Evolutionary conservation across 1,140 invertebrate species (phyloP), one percentile per base, ranked within the genome.

Genomic region (Acromyrmex heyeri): DNA sequence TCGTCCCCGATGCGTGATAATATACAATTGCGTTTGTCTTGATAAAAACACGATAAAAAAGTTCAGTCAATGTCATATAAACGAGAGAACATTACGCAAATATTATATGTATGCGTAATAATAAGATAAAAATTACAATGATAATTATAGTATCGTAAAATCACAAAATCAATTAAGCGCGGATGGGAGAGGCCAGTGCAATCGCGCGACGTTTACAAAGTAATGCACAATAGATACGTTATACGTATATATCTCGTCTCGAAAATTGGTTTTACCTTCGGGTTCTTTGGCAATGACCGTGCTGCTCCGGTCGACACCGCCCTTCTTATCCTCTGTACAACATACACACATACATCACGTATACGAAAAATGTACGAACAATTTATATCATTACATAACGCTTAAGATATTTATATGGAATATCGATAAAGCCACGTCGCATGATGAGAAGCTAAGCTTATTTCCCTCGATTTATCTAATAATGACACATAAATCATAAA

Each of bases 231-330:
- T 78, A 77, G 24, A 65, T 78, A 59, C 24, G n/a, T 64, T 44
- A 77, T 64, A 67, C 67, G 70, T 18, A n/a, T 83, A 72, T 30
- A 55, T 83, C 75, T 91, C 30, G 50, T 87, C 87, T 91, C 91
- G 89, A 91, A 86, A 92, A 89, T 91, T 93, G 89, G 91, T 93
- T 97, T 90, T 98, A 97, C 98, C 98, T 97, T 98, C 97, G 92
- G 98, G 97, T 94, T 99, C 98, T 97, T 98, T 98, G 95, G 98
- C 98, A 96, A 99, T 98, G 94, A 99, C 98, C 93, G 98, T 99
- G 95, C 98, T 98, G 95, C 98, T 98, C 95, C 98, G 97, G 96
- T 99, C 98, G 95, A 98, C 98, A 94, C 97, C 97, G 96, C 96
- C 97, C 95, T 98, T 98, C 96, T 98, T 98, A 96, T 98, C 98